These are phyloP conservation scores for Folsomia manolachei DNA, from an alignment of 2,888 invertebrate species.

Conservation along the genomic window DNA sequence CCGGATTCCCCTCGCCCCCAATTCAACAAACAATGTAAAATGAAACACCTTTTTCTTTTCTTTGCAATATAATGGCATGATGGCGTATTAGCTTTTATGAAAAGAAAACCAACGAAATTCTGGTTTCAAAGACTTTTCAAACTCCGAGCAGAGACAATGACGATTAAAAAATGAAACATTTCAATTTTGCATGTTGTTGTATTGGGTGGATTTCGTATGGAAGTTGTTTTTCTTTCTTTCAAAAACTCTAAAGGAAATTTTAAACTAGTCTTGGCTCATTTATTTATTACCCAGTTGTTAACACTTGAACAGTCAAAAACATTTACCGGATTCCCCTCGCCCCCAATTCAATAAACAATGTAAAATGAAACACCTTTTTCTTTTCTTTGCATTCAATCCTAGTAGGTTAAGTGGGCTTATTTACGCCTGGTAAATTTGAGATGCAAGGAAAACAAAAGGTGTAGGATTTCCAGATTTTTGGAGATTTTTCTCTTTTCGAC, in stretches of 20 bases:
- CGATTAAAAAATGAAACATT: no score
- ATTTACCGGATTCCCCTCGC: neutral
- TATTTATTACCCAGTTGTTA: neutral
- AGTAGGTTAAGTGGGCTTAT: neutral
- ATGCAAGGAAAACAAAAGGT: constrained; percentile 1
- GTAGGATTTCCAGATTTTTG: constrained; percentile 1
- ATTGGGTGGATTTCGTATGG: neutral
- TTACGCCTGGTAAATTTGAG: no score
- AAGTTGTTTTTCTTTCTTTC: no score
- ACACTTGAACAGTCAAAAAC: neutral
- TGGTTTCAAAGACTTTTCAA: neutral
- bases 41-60: neutral
- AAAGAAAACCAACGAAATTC: neutral
- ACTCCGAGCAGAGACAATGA: neutral
- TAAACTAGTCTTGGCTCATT: neutral
- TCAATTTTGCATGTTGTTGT: no score
- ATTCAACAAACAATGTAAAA: neutral
- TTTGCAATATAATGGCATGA: neutral
- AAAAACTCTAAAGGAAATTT: neutral
- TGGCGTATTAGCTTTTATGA: no score
- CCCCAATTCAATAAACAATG: neutral
- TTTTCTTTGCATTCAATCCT: no score
- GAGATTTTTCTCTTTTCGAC: neutral
- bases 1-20: neutral
- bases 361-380: neutral